These are phyloP conservation scores for Mythimna lalbum DNA, from an alignment of 2,888 invertebrate species.

Conservation along the genomic window DNA sequence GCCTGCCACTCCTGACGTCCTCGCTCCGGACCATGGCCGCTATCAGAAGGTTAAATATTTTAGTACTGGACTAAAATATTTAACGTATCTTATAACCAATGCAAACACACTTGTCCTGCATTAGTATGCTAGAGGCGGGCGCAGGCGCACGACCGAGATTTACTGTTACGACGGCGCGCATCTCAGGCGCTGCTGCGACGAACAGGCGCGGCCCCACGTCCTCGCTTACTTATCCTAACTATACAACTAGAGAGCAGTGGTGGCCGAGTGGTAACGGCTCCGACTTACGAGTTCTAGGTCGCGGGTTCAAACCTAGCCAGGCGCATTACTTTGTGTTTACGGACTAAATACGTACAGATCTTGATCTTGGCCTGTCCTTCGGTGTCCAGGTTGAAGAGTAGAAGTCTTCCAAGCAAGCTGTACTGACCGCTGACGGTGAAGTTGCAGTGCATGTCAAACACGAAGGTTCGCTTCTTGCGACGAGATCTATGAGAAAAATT, in stretches of 20 bases:
- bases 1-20: no score
- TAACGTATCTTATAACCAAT: constrained; percentile 43
- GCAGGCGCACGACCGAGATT: constrained; percentile 80
- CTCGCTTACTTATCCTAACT: constrained; percentile 42
- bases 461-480: constrained; percentile 81
- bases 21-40: no score
- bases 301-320: no score
- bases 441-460: constrained; percentile 87
- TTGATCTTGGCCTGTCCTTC: constrained; percentile 85
- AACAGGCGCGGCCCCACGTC: constrained; percentile 33
- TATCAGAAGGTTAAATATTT: no score
- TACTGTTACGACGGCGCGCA: constrained; percentile 82
- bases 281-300: no score
- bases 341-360: constrained; percentile 73
- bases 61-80: no score
- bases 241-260: background rate
- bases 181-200: constrained; percentile 64
- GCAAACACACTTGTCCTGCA: constrained; percentile 71
- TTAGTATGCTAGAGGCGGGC: constrained; percentile 81
- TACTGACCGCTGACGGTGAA: constrained; percentile 85
- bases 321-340: no score
- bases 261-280: no score
- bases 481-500: constrained; percentile 72
- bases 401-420: constrained; percentile 82
- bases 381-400: constrained; percentile 86